Base-by-base conservation (phyloP, 2,797 vertebrate species). In the Channallabes apus region DNA sequence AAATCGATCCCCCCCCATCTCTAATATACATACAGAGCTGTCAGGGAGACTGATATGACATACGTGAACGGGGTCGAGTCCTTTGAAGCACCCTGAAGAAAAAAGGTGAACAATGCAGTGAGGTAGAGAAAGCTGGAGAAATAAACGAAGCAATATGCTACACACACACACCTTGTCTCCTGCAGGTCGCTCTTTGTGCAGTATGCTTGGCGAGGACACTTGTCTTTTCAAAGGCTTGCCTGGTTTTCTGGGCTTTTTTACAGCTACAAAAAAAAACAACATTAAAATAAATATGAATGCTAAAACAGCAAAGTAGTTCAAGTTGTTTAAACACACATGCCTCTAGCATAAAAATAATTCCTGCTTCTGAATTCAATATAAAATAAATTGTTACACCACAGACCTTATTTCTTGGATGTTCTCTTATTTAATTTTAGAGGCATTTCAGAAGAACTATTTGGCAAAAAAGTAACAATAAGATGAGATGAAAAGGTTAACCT, bases 11-110 rank as follows among this genome's bases (percentile, higher is more conserved):
- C 12, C 51, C 46, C 46, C 46, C 11, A 54, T 54, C 51, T 14
- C 51, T 54, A 54, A 61, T 61, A 2, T 32, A 6, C 5, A 77
- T 54, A 62, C 5, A 15, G 56, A 79, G 24, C 38, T 29, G n/a
- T 22, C 8, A 20, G 1, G 17, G 7, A 20, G 24, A 51, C n/a
- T 14, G 41, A 51, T 54, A 67, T 12, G 38, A 87, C 98, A 96
- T 91, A 99, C 97, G 92, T 91, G 92, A 99, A 99, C 0, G 97
- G 97, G 85, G 97, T 98, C 80, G 94, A 95, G 93, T 99, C 97
- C 88, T 94, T 94, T 85, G 95, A 94, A 88, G 94, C 91, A 6
- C 95, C 91, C 97, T 98, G 71, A 72, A 86, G 78, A 75, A 46
- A 46, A 81, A 72, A 41, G 27, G 46, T 22, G 27, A 81, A 83